Evolutionary conservation across 2,888 invertebrate species (phyloP), one percentile per base, ranked within the genome.

Genomic region (Drosophila yooni): DNA sequence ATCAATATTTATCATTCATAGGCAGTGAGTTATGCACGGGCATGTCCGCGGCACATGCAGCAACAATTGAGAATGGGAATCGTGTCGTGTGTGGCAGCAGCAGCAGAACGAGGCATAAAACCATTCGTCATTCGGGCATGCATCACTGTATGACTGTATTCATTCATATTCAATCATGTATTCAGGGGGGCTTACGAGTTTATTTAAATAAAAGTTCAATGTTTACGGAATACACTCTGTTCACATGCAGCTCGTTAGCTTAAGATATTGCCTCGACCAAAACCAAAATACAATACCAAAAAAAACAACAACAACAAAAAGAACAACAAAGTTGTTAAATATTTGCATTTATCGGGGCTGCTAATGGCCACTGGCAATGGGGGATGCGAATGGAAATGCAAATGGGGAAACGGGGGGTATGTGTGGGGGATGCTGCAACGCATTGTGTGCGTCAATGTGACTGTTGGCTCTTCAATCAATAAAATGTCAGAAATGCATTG

Each of bases 401-500:
- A 21, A 58, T 57, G 36, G 34, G 62, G 18, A 15, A 3, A 21
- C n/a, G 8, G 59, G 40, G 48, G 33, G 21, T 0, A 0, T 5
- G 50, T 46, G 21, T 21, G 21, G 1, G n/a, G 21, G 43, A 21
- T 21, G 11, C 29, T 43, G 62, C 80, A 71, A 59, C 64, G 75
- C 76, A 70, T 73, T 77, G 76, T 77, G 70, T 79, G 70, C 62
- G 71, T 76, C 77, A 64, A 65, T 79, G 79, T 79, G 69, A 61
- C 67, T 88, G 89, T 72, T 83, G 90, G 80, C 88, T 84, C 90
- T 79, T 90, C 88, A 88, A 84, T 84, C 84, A 84, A 84, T 84
- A 89, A 84, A 84, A 90, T 89, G 88, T 88, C 84, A 84, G 88
- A 84, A 84, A 88, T 84, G 90, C 89, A 87, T 29, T 78, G 88